Percentiles rank a stretch among this genome's conserved stretches.
Evolutionary conservation across 2,888 invertebrate species (phyloP).

Genomic region (Frankliniella intonsa): DNA sequence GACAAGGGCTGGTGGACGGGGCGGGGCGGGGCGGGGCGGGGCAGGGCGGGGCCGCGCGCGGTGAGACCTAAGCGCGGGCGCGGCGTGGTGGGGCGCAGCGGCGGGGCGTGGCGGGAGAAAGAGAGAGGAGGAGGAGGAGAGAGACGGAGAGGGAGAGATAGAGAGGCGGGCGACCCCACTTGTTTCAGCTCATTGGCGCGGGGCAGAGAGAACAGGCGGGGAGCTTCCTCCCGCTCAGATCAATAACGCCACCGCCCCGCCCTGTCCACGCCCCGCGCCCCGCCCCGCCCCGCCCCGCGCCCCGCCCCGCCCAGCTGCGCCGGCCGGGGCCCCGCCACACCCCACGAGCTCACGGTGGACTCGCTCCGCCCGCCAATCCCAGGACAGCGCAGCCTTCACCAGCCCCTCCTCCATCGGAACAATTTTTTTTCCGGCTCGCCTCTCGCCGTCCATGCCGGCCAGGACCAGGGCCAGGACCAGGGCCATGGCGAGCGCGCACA

Average conservation of each 20-base stretch:
- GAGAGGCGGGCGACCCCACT: conserved; percentile 4
- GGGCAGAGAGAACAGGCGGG: conserved; percentile 15
- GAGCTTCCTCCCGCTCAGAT: conserved; percentile 22
- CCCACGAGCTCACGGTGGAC: not conserved
- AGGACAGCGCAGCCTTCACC: not conserved
- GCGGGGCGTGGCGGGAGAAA: not conserved
- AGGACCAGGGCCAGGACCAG: not conserved
- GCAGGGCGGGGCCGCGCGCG: not conserved
- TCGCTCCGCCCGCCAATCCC: not conserved
- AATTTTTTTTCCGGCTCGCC: no score
- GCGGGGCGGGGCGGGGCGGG: not conserved
- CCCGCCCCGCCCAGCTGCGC: not conserved
- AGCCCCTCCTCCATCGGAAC: not conserved
- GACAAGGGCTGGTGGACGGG: not conserved
- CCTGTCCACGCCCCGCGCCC: not conserved
- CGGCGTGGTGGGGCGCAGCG: not conserved
- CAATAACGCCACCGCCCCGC: conserved; percentile 3
- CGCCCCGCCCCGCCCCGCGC: conserved; percentile 3
- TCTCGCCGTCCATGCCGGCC: not conserved
- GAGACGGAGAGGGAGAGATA: not conserved
- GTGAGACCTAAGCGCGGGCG: not conserved
- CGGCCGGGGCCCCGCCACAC: not conserved
- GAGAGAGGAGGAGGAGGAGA: not conserved
- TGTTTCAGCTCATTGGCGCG: conserved; percentile 26
- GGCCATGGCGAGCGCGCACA: not conserved